A percentile compares a stretch with the other conserved stretches of the same genome.
phyloP scores from a whole-genome alignment of 2,797 vertebrate genomes.

The Zonotrichia albicollis region DNA sequence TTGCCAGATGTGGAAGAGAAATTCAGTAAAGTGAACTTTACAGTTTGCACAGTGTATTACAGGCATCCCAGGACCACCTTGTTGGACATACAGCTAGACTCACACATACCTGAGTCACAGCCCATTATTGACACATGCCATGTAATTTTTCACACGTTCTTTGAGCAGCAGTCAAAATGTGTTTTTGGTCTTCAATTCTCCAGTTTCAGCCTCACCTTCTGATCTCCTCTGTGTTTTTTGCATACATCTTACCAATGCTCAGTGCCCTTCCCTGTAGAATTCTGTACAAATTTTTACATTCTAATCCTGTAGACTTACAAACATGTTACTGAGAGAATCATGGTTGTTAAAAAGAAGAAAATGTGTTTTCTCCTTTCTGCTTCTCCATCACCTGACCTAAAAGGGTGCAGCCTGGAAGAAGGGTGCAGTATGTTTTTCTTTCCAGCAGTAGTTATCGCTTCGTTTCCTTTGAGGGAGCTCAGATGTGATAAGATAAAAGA shows the following conservation, averaged over 20 bases:
- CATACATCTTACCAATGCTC: background rate
- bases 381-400: constrained; percentile 2
- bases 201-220: background rate
- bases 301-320: background rate
- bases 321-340: background rate
- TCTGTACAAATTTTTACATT: background rate
- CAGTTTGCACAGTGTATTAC: background rate
- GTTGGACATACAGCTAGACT: background rate
- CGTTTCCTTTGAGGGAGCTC: constrained; percentile 50
- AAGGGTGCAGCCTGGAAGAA: constrained; percentile 44
- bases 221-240: background rate
- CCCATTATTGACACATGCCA: fast-evolving
- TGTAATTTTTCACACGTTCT: background rate
- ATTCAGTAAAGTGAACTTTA: background rate
- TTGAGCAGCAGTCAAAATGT: background rate
- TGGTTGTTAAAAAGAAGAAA: background rate
- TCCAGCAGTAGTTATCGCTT: constrained; percentile 63
- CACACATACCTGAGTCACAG: background rate
- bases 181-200: fast-evolving
- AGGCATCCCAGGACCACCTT: background rate
- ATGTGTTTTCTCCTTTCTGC: background rate
- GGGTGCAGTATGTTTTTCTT: constrained; percentile 33
- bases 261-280: background rate
- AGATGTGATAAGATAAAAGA: constrained; percentile 78
- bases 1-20: background rate